Evolutionary conservation across 2,888 invertebrate species (phyloP), one percentile per base, ranked within the genome.

Genomic region (Acanthosoma haemorrhoidale): DNA sequence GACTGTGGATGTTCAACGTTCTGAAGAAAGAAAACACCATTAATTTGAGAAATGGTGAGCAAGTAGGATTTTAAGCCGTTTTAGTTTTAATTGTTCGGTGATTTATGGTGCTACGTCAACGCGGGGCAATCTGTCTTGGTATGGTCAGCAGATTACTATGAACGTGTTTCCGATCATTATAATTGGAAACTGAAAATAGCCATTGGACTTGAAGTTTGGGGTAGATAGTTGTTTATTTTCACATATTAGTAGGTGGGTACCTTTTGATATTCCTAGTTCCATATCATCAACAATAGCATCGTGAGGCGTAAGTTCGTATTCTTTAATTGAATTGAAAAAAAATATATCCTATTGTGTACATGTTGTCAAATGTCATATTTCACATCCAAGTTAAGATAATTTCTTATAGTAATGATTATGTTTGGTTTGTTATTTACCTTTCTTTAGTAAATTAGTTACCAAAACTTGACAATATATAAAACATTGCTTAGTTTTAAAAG

Each of bases 1-100:
- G 67, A 32, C 60, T 57, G 18, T 25, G n/a, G 11, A 64, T 38
- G 64, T 64, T 64, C 64, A 25, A 29, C 64, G 36, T 64, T 51
- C 51, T 25, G 51, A 25, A 51, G 51, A 51, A 51, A 51, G 51
- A 25, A 21, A 51, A 21, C 51, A 25, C 29, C 29, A 51, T 51
- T 25, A 13, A 25, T 11, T 51, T 25, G 25, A 51, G 51, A 51
- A 51, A 51, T 51, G 51, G 51, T 51, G 51, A 51, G 51, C 51
- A n/a, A n/a, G 13, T 51, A n/a, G 13, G 13, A 51, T 25, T 51
- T 51, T 5, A 51, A 51, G 4, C 25, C 2, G n/a, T n/a, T 25
- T 51, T 51, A n/a, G n/a, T 51, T n/a, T 18, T 15, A 25, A 51
- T 25, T 51, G 21, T 21, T 5, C 1, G 13, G 21, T 13, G n/a